A percentile compares a stretch with the other conserved stretches of the same genome.
These are phyloP conservation scores for Lepus americanus DNA, from an alignment of 2,113 vertebrate species.

Conservation along the genomic window DNA sequence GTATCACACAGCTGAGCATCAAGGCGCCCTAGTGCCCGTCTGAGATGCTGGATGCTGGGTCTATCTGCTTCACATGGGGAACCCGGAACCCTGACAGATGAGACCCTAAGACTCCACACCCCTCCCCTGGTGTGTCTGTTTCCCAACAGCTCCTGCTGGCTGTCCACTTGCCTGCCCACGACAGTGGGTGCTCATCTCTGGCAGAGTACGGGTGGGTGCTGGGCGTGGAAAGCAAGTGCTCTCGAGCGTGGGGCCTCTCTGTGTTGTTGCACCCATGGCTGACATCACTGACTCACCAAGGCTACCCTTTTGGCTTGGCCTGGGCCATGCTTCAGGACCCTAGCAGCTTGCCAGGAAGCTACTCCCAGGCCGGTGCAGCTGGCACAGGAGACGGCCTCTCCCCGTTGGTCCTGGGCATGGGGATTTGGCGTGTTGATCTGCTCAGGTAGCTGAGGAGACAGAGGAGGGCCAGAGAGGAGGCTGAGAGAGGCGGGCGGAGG, in stretches of 20 bases:
- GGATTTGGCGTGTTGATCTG: neutral
- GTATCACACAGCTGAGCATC: neutral
- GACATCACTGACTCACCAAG: neutral
- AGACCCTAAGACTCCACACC: neutral
- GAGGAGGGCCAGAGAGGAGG: conserved; percentile 20
- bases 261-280: neutral
- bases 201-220: neutral
- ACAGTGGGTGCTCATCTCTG: neutral
- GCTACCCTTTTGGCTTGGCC: conserved; percentile 59
- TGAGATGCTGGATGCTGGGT: accelerated
- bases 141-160: neutral
- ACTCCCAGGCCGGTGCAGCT: neutral
- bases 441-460: conserved; percentile 11
- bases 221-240: neutral
- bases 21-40: neutral
- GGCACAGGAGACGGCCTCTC: neutral
- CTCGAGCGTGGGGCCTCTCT: neutral
- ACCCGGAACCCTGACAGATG: neutral
- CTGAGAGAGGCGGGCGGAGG: conserved; percentile 49
- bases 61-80: neutral
- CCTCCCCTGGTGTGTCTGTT: neutral
- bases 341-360: neutral
- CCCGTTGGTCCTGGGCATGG: conserved; percentile 2
- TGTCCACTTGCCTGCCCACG: neutral
- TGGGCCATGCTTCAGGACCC: conserved; percentile 22